Evolutionary conservation across 2,888 invertebrate species (phyloP).

Genomic region (Malthinus flaveolus): DNA sequence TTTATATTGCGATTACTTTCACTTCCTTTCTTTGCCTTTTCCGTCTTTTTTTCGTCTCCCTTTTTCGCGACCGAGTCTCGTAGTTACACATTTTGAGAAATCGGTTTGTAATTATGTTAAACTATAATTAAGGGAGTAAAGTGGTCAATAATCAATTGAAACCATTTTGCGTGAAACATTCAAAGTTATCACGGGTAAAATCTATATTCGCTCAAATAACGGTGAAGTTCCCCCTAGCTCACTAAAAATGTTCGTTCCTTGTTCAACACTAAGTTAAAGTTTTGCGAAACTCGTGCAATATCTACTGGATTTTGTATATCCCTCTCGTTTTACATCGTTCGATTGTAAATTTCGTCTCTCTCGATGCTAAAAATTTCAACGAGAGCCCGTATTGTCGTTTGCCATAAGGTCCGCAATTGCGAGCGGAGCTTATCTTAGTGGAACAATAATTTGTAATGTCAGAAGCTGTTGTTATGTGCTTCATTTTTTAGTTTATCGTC

Average conservation of each 20-base stretch:
- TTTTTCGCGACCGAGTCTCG: not conserved
- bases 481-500: conserved; percentile 43
- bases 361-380: conserved; percentile 16
- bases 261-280: conserved; percentile 24
- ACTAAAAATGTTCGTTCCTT: conserved; percentile 31
- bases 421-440: conserved; percentile 40
- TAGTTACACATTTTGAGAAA: too few species aligned
- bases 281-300: conserved; percentile 26
- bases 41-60: conserved; percentile 13
- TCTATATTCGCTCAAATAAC: conserved; percentile 35
- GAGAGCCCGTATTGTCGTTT: conserved; percentile 27
- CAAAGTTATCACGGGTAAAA: conserved; percentile 30
- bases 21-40: conserved; percentile 24
- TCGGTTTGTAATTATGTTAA: conserved; percentile 13
- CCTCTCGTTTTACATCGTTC: conserved; percentile 22
- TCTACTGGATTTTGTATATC: conserved; percentile 19
- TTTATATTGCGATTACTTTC: conserved; percentile 29
- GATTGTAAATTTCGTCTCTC: conserved; percentile 12
- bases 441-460: conserved; percentile 48
- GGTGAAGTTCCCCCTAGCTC: conserved; percentile 35
- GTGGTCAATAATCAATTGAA: conserved; percentile 29
- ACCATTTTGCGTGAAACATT: conserved; percentile 23
- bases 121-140: conserved; percentile 27
- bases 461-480: conserved; percentile 47
- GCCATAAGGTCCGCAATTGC: conserved; percentile 40